These are phyloP conservation scores for Cephus pulcher DNA, from an alignment of 2,888 invertebrate species.

Conservation along the genomic window DNA sequence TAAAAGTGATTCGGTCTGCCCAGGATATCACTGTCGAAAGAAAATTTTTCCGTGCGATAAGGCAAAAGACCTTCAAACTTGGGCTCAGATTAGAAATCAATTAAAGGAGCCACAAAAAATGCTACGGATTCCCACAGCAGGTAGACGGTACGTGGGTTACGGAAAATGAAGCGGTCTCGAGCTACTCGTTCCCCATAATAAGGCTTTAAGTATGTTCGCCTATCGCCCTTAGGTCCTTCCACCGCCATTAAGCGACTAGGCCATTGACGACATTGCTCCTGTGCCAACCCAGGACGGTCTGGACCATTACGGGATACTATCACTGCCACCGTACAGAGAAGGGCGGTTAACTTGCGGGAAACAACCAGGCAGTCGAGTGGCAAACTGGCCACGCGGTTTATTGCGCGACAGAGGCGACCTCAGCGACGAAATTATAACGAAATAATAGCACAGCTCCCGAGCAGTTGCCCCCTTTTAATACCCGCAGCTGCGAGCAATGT, in stretches of 20 bases:
- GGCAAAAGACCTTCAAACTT: not conserved
- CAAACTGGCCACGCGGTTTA: conserved; percentile 9
- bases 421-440: conserved; percentile 1
- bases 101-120: not conserved
- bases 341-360: conserved; percentile 8
- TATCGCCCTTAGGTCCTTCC: not conserved
- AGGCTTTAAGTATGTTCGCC: not conserved
- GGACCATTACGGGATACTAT: conserved; percentile 1
- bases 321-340: not conserved
- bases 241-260: conserved; percentile 3
- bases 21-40: not conserved
- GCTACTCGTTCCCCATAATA: not conserved
- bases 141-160: not conserved
- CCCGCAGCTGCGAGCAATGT: not conserved
- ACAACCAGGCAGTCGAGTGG: conserved; percentile 9
- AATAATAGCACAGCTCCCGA: not conserved
- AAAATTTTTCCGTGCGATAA: not conserved
- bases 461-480: not conserved
- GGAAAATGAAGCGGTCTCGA: not conserved
- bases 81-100: not conserved
- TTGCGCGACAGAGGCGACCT: conserved; percentile 1
- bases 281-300: not conserved
- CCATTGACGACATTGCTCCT: conserved; percentile 11
- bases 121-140: not conserved
- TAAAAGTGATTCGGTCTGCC: not conserved